phyloP scores from a whole-genome alignment of 2,888 invertebrate species.

The Lutraria lutraria region DNA sequence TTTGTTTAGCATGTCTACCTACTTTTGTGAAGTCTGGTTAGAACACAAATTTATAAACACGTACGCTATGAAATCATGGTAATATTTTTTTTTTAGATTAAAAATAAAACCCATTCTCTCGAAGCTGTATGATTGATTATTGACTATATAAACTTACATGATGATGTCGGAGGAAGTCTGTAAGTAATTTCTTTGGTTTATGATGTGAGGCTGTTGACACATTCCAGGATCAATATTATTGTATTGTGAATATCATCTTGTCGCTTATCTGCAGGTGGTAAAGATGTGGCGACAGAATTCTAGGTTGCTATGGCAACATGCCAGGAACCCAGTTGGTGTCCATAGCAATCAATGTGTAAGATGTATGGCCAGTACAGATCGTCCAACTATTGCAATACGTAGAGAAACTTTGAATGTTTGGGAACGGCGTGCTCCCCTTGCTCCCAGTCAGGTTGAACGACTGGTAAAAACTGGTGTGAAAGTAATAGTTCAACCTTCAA shows the following conservation, averaged over 20 bases:
- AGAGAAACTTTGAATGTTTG: constrained; percentile 88
- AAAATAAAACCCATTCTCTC: no score
- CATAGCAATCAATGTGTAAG: constrained; percentile 55
- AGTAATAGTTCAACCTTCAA: constrained; percentile 99
- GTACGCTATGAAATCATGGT: no score
- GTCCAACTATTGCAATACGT: constrained; percentile 83
- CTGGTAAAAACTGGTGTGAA: constrained; percentile 94
- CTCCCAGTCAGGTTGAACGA: constrained; percentile 95
- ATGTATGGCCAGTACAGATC: constrained; percentile 36
- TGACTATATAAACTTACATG: no score
- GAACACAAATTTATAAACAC: no score
- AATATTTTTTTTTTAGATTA: no score
- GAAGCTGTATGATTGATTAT: no score
- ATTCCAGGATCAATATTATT: not conserved
- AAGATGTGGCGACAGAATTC: constrained; percentile 68
- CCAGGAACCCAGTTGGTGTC: constrained; percentile 34
- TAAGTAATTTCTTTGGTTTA: not conserved
- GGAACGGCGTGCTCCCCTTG: constrained; percentile 95
- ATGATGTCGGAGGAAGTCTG: no score
- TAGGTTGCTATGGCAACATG: constrained; percentile 60
- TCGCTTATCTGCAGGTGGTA: not conserved
- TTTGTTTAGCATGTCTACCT: no score
- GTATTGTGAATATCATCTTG: not conserved
- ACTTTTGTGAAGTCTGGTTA: no score
- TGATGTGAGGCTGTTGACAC: not conserved